Base-by-base conservation (phyloP, 1,140 invertebrate species). In the Scylla paramamosain region DNA sequence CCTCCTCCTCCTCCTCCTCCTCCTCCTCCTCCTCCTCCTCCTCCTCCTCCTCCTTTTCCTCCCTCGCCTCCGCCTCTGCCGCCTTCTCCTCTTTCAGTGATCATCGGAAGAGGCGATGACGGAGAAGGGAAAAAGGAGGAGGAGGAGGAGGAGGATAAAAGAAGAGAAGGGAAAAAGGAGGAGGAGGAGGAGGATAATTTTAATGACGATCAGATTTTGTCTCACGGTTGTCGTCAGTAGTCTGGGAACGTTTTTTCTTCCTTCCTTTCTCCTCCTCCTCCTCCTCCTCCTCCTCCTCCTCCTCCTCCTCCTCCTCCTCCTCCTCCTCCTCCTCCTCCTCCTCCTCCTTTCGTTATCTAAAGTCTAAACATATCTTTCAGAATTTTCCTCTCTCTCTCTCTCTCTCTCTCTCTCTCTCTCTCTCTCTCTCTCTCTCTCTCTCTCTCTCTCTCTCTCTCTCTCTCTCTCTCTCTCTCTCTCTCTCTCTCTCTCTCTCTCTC, bases 251-350 rank as follows among this genome's bases (percentile, higher is more conserved):
- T 20, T 14, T 67, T 67, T 3, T 4, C 3, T 25, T 16, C 20
- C 59, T 25, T 67, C 59, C n/a, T 16, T 67, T 16, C 59, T 67
- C 20, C 59, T n/a, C n/a, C 67, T 77, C 67, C 67, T 77, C 67
- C 67, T 77, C 67, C 67, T 77, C 67, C 67, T 77, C 67, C 67
- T 77, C 67, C 67, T 77, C 67, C 67, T 77, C 67, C 25, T 77
- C 67, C 67, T 77, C 67, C 67, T 77, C 67, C 67, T 77, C 20
- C 25, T 77, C n/a, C n/a, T 77, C 67, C 67, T 59, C 52, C 52
- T 59, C 52, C 52, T 59, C 52, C 52, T 59, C 20, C 52, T 59
- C 52, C 52, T 59, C 52, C 52, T 59, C 52, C 52, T 59, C 52
- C 52, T 59, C 52, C 39, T 2, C 1, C 1, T 39, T 39, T 39